Base-by-base conservation (phyloP, 64 coral and sea anemone species). In the Stylophora pistillata region DNA sequence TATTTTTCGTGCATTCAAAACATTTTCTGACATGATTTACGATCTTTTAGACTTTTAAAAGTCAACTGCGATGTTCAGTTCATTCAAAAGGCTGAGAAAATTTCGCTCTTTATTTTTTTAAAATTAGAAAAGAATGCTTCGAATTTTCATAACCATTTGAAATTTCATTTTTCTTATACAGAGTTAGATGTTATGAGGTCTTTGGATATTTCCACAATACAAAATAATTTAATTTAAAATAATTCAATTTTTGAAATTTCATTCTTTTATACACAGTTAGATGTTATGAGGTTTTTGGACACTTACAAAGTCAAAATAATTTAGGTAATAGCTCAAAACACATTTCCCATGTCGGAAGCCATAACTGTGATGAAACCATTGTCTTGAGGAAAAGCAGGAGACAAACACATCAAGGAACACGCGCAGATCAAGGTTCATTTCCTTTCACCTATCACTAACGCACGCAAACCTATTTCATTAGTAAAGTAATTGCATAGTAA, bases 261-360 rank as follows among this genome's bases (percentile, higher is more conserved):
- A 47, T 68, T 68, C 11, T 6, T 25, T 21, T 10, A 68, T n/a
- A 68, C 9, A 0, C 10, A 68, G 23, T 7, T 47, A 47, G 37
- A 47, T 47, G 37, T 47, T 47, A 47, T 47, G 37, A 47, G 7
- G 37, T 21, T 78, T 56, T 56, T 10, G 27, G 53, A 23, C 21
- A 78, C 56, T 56, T 78, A 78, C 75, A 53, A 16, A 78, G 56
- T 53, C 23, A 78, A 78, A 78, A 13, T 13, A 78, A 78, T 78
- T 78, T 56, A 20, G 53, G 13, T 23, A 15, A 55, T 15, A 28
- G 16, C n/a, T 55, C 34, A 78, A 78, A 78, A 56, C 53, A 78
- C 28, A 56, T 55, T 78, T 25, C 14, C 27, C 9, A 11, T 78
- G 21, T 26, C 75, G 75, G 75, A 78, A 78, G n/a, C 18, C 53